These are phyloP conservation scores for Epinotia brunnichana DNA, from an alignment of 2,888 invertebrate genomes.

Conservation along the genomic window DNA sequence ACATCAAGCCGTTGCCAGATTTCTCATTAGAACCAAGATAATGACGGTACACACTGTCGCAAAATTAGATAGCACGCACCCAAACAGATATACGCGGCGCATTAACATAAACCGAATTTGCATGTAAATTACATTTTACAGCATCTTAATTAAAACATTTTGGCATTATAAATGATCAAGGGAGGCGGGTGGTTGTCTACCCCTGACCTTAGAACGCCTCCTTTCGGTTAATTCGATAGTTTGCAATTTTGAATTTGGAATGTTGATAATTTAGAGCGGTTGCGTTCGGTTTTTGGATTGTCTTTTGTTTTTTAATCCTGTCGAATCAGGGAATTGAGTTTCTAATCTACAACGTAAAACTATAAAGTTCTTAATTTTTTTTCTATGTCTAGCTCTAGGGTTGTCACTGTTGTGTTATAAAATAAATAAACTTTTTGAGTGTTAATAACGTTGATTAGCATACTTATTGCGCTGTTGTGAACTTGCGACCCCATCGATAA, in stretches of 20 bases:
- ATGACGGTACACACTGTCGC: conserved; percentile 84
- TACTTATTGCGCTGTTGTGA: conserved; percentile 61
- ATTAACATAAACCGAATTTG: conserved; percentile 86
- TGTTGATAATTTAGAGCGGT: conserved; percentile 21
- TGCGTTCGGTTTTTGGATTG: conserved; percentile 28
- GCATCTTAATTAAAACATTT: conserved; percentile 85
- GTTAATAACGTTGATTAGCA: conserved; percentile 52
- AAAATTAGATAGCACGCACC: conserved; percentile 84
- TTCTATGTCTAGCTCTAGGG: not conserved
- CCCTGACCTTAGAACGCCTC: conserved; percentile 71
- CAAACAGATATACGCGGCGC: conserved; percentile 83
- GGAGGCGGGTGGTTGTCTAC: conserved; percentile 68
- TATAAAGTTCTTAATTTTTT: not conserved
- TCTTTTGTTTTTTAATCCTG: conserved; percentile 3
- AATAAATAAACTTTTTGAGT: not conserved
- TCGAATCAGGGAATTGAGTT: not conserved
- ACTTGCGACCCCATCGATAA: conserved; percentile 68
- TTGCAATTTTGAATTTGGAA: conserved; percentile 58
- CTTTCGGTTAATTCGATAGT: conserved; percentile 72
- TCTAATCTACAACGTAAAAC: not conserved
- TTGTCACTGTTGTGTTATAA: not conserved
- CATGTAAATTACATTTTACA: conserved; percentile 85
- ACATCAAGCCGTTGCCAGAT: conserved; percentile 84
- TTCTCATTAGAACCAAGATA: conserved; percentile 84
- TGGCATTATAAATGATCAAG: conserved; percentile 85